Evolutionary conservation across 64 coral and sea anemone species (phyloP).

Genomic region (Montipora capricornis): DNA sequence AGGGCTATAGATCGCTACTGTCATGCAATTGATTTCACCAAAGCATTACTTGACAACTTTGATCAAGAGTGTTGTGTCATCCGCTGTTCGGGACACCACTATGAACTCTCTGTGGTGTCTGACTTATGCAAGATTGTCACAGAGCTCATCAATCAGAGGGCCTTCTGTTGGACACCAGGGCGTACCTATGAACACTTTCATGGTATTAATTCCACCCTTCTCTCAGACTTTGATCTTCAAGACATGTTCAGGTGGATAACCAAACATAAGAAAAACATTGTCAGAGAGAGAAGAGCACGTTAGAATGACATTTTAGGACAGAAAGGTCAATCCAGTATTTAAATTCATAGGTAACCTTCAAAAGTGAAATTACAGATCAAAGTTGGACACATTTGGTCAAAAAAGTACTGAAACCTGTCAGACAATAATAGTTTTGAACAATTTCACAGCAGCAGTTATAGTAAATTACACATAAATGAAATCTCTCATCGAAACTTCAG

Average conservation of each 20-base stretch:
- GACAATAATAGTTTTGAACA: background rate
- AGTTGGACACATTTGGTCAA: slow-evolving; percentile 2
- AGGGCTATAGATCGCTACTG: slow-evolving; percentile 47
- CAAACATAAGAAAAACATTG: slow-evolving; percentile 75
- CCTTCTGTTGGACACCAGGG: slow-evolving; percentile 61
- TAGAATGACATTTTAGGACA: slow-evolving; percentile 34
- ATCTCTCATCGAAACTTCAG: background rate
- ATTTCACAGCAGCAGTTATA: slow-evolving; percentile 7
- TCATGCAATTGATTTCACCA: no score
- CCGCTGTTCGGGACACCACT: slow-evolving; percentile 73
- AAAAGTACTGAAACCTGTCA: slow-evolving; percentile 17
- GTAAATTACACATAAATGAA: slow-evolving; percentile 14
- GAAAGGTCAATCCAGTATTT: slow-evolving; percentile 11
- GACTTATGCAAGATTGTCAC: slow-evolving; percentile 63
- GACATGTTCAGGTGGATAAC: slow-evolving; percentile 82
- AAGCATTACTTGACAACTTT: no score
- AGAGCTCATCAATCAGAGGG: slow-evolving; percentile 60
- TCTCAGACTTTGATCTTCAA: slow-evolving; percentile 72
- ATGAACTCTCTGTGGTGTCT: slow-evolving; percentile 42
- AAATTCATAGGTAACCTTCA: background rate
- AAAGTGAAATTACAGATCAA: slow-evolving; percentile 11
- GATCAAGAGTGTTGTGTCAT: slow-evolving; percentile 28
- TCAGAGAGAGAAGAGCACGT: slow-evolving; percentile 60
- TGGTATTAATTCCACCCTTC: slow-evolving; percentile 52
- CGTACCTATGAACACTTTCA: slow-evolving; percentile 61